Base-by-base conservation (phyloP, 2,888 invertebrate genomes). In the Sinelater perroti region DNA sequence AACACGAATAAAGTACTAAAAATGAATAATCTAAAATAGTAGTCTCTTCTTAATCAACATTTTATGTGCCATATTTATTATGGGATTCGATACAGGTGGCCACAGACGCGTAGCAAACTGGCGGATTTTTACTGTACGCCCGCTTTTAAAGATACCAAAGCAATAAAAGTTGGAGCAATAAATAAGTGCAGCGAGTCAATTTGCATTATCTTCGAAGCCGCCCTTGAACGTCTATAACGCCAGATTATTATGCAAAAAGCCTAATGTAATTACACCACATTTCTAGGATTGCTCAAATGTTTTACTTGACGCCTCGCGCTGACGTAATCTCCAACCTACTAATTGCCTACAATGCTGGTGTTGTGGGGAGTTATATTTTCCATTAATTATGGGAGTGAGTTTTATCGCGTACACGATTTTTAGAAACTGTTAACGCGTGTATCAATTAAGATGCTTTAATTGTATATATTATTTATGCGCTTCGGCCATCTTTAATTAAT, bases 381-480 rank as follows among this genome's bases (percentile, higher is more conserved):
- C 40, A 40, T 40, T 40, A 40, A 40, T 40, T 13, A 35, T 35
- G 1, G 20, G 24, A 16, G 10, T 21, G 10, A 20, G 20, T 38
- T 20, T 40, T 40, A 24, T 40, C 24, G 13, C 11, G 13, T 8
- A 20, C 14, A 7, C 16, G n/a, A 38, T 21, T 21, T 38, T 38
- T 45, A 31, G 4, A 31, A 45, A 31, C 31, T 30, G 17, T 31
- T 4, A 45, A 17, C 31, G 11, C 30, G 10, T 14, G 47, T 14
- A 35, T 3, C 21, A 11, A 38, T 38, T 38, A 38, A 1, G 10
- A 24, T 2, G 40, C n/a, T 49, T 49, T 49, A 35, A 49, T 49
- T 49, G 49, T 47, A 47, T 47, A 35, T 20, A 47, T 47, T 35
- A 47, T 35, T 31, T 46, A 30, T 46, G 14, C 18, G 33, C 33